These are phyloP conservation scores for Acrobasis consociella DNA, from an alignment of 2,888 invertebrate species.

Conservation along the genomic window DNA sequence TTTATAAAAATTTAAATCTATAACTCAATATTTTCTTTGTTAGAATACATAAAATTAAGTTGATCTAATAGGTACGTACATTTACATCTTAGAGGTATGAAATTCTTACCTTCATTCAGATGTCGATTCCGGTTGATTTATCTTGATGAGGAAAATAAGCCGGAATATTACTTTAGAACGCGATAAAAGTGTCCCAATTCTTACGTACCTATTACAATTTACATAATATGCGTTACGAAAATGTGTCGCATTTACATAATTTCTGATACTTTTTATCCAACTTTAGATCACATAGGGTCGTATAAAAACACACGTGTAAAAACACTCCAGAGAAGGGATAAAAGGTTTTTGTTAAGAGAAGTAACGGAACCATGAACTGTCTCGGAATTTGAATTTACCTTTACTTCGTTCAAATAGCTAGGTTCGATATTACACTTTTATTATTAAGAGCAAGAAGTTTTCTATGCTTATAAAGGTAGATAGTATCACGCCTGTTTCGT, in stretches of 20 bases:
- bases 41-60: no score
- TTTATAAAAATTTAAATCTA: no score
- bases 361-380: not conserved
- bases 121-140: not conserved
- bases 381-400: not conserved
- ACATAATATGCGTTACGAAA: conserved; percentile 14
- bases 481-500: no score
- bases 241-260: conserved; percentile 17
- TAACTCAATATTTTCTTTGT: no score
- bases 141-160: not conserved
- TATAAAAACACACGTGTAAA: conserved; percentile 2
- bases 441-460: no score
- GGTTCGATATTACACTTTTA: no score
- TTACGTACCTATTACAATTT: conserved; percentile 8
- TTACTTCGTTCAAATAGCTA: not conserved
- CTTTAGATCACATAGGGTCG: conserved; percentile 1
- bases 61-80: no score
- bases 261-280: conserved; percentile 3
- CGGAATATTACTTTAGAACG: conserved; percentile 1
- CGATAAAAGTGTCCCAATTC: conserved; percentile 9
- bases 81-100: no score
- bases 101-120: not conserved
- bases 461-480: no score
- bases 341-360: not conserved
- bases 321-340: not conserved